Conservation (phyloP, 2,797 vertebrate species). For the Limnodromus scolopaceus region DNA sequence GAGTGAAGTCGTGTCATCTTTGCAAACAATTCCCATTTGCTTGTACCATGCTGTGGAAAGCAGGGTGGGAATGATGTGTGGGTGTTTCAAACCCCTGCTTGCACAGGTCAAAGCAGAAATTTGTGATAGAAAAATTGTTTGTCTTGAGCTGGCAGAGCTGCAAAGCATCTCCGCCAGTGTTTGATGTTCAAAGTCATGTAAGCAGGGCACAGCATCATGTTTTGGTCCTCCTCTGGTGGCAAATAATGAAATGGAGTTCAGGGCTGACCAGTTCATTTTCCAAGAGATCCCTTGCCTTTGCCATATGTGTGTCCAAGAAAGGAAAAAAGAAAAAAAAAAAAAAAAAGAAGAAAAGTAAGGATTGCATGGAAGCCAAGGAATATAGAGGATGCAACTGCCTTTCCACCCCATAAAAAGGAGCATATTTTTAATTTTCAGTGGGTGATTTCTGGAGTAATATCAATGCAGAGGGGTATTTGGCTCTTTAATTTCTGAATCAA, state of each 20-base stretch:
- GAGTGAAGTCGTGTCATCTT: background rate
- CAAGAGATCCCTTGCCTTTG: background rate
- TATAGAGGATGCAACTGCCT: background rate
- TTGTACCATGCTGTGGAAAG: background rate
- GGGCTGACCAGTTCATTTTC: background rate
- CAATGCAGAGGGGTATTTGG: background rate
- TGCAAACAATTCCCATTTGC: background rate
- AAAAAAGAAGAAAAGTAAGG: background rate
- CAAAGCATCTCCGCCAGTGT: background rate
- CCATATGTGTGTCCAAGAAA: background rate
- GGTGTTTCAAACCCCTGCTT: background rate
- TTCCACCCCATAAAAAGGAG: background rate
- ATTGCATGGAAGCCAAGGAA: background rate
- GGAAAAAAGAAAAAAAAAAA: background rate
- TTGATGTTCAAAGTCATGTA: background rate
- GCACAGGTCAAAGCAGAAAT: background rate
- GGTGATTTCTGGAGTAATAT: background rate
- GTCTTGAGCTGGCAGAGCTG: background rate
- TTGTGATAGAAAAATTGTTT: background rate
- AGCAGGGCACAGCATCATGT: background rate
- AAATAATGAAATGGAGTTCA: background rate
- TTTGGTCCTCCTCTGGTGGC: background rate
- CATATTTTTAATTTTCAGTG: background rate
- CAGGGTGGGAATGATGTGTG: background rate
- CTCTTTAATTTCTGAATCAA: background rate